Conservation (phyloP, 1,140 invertebrate genomes). For the Drosophila tsacasi region DNA sequence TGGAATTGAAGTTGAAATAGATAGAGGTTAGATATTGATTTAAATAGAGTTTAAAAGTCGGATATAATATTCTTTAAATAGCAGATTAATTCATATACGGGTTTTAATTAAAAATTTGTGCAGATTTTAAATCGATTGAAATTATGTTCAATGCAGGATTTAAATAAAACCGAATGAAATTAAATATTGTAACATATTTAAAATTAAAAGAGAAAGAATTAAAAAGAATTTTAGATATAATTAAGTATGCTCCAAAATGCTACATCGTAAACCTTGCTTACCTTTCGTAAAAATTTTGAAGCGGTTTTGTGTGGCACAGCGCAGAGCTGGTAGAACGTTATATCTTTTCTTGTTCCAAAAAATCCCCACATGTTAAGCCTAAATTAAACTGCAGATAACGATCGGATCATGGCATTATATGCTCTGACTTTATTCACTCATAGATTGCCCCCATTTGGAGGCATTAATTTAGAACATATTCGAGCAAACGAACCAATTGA, state of each 20-base stretch:
- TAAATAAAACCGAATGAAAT: too few relatives aligned
- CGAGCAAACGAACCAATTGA: conserved; percentile 71
- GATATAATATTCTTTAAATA: too few relatives aligned
- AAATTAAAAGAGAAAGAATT: neutral
- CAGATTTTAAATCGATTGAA: neutral
- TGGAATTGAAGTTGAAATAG: too few relatives aligned
- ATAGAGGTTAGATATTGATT: neutral
- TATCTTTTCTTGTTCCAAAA: neutral
- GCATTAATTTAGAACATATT: conserved; percentile 51
- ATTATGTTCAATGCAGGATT: neutral
- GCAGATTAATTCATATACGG: too few relatives aligned
- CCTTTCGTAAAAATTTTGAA: too few relatives aligned
- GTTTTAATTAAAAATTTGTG: neutral
- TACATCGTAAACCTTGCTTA: too few relatives aligned
- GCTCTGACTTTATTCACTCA: conserved; percentile 1
- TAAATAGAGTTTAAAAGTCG: neutral
- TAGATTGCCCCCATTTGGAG: conserved; percentile 4
- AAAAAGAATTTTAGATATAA: neutral
- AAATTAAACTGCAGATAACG: neutral
- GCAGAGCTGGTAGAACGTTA: too few relatives aligned
- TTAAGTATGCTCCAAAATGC: too few relatives aligned
- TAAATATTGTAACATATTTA: too few relatives aligned
- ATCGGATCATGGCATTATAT: conserved; percentile 6
- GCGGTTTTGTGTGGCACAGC: too few relatives aligned
- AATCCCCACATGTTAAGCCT: neutral